phyloP scores from a whole-genome alignment of 2,797 vertebrate genomes.

The Lindbergichthys nudifrons region DNA sequence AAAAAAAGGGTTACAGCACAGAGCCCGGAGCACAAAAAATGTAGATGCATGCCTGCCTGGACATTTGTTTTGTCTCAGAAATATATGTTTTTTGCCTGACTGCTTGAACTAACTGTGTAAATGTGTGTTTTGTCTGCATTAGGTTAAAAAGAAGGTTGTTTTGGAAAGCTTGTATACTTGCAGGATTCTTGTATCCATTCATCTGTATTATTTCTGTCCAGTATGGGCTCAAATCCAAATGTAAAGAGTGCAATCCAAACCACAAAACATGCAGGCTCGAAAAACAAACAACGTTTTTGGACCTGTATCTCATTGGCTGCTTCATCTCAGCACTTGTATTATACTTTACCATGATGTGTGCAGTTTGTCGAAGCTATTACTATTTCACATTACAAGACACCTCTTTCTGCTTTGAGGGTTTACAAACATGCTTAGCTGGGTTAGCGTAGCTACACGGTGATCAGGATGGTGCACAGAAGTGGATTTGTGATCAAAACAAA shows the following conservation, averaged over 20 bases:
- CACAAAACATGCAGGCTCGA: not conserved
- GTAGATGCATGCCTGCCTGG: constrained; percentile 18
- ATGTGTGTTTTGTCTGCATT: too few species aligned
- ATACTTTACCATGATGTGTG: not conserved
- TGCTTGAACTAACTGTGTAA: too few species aligned
- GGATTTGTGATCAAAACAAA: not conserved
- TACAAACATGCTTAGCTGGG: not conserved
- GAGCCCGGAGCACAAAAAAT: constrained; percentile 40
- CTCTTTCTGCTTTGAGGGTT: not conserved
- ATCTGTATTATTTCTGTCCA: not conserved
- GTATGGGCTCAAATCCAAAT: not conserved
- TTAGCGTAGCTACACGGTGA: not conserved
- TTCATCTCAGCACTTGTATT: constrained; percentile 1
- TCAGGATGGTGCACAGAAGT: not conserved
- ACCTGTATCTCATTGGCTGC: not conserved
- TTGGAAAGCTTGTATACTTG: too few species aligned
- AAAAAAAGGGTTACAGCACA: constrained; percentile 61
- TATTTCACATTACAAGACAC: too few species aligned
- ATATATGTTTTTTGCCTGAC: too few species aligned
- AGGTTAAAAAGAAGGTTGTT: too few species aligned
- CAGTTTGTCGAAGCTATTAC: not conserved
- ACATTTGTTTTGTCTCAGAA: constrained; percentile 22
- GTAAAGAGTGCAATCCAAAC: not conserved
- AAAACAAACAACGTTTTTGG: constrained; percentile 1
- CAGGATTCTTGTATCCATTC: not conserved